A percentile compares a stretch with the other conserved stretches of the same genome.
Evolutionary conservation across 2,113 vertebrate species (phyloP).

Genomic region (Gorsachius goisagi): DNA sequence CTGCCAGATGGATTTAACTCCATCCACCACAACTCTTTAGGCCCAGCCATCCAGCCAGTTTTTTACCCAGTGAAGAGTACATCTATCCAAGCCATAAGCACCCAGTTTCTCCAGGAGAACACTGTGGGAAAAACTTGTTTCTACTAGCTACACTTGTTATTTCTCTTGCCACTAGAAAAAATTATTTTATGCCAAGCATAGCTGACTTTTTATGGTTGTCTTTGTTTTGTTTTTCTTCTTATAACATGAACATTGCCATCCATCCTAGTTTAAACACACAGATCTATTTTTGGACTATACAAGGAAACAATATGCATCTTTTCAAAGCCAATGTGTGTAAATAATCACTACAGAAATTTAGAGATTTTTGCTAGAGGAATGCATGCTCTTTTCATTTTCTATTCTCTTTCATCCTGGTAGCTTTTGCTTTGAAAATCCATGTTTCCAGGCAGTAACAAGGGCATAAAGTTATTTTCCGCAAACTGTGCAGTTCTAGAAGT

Average conservation of each 20-base stretch:
- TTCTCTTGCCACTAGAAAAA: background rate
- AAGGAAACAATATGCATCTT: background rate
- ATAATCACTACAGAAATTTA: background rate
- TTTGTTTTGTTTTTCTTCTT: background rate
- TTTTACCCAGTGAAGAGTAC: background rate
- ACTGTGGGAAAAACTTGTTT: background rate
- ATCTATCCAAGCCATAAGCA: background rate
- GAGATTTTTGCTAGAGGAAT: constrained; percentile 12
- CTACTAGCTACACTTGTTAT: background rate
- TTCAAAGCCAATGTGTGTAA: background rate
- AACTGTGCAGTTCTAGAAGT: constrained; percentile 15
- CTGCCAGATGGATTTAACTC: too few species aligned
- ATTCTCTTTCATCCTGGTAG: constrained; percentile 54
- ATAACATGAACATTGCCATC: background rate
- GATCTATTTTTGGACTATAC: background rate
- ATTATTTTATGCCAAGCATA: background rate
- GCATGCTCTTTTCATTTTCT: constrained; percentile 13
- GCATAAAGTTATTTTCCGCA: constrained; percentile 41
- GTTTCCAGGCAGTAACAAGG: constrained; percentile 46
- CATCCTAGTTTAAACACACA: background rate
- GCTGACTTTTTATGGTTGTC: background rate
- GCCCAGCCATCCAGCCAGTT: background rate
- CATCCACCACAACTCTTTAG: background rate
- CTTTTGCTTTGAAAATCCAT: constrained; percentile 43
- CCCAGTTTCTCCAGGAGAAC: background rate